These are phyloP conservation scores for Atractosteus spatula DNA, from an alignment of 2,113 vertebrate species.

Conservation along the genomic window DNA sequence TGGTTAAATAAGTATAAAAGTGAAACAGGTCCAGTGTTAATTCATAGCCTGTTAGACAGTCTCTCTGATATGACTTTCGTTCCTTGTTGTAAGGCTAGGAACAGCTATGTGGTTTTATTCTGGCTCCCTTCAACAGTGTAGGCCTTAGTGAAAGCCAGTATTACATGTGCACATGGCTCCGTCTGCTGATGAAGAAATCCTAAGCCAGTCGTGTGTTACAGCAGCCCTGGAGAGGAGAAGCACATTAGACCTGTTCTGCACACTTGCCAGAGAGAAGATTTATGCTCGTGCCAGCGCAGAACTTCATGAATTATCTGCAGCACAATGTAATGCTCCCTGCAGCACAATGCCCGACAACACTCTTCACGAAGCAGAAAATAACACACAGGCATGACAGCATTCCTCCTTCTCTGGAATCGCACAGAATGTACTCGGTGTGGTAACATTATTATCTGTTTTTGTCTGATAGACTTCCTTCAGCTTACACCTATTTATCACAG, in stretches of 20 bases:
- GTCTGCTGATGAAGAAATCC: background rate
- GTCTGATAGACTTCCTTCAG: background rate
- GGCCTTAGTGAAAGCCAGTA: no score
- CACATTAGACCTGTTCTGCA: background rate
- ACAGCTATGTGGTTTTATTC: no score
- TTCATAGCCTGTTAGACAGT: no score
- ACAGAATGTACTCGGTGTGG: background rate
- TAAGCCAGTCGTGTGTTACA: background rate
- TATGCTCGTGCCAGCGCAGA: slow-evolving; percentile 1
- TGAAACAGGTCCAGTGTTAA: no score
- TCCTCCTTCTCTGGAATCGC: background rate
- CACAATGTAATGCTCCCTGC: slow-evolving; percentile 2
- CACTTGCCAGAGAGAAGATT: background rate
- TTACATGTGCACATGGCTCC: background rate
- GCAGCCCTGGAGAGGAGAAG: background rate
- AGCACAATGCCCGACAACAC: background rate
- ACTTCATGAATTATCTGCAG: background rate
- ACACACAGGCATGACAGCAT: slow-evolving; percentile 1
- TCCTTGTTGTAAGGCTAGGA: no score
- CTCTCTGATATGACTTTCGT: no score
- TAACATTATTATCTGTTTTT: background rate
- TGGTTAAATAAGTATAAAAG: no score
- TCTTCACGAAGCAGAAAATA: background rate
- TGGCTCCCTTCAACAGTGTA: no score
- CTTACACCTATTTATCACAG: no score